Base-by-base conservation (phyloP, 2,888 invertebrate genomes). In the Erannis defoliaria region DNA sequence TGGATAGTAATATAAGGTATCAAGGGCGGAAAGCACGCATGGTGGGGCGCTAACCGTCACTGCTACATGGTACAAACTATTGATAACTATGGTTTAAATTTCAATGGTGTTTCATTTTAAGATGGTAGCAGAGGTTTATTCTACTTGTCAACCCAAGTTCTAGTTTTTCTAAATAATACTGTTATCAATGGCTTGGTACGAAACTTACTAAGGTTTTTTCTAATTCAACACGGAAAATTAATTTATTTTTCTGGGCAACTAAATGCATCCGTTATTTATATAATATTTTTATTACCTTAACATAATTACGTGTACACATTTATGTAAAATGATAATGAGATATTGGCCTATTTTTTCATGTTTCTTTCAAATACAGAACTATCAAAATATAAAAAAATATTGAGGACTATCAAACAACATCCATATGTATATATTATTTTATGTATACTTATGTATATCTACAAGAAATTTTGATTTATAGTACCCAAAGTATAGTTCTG, bases 331-430 rank as follows among this genome's bases (percentile, higher is more conserved):
- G 88, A 90, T 89, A 90, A 89, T 87, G 87, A 91, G 87, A 89
- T 85, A 89, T 90, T 90, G 92, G 90, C 91, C 86, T 92, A 91
- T 90, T 86, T 86, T 85, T 62, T 86, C 86, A 81, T 86, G 88
- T 85, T 87, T 78, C 71, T 75, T 81, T 88, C 84, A 87, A 90
- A 93, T 93, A 93, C 93, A 93, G 93, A 93, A 93, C 93, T 93
- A 93, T 93, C 93, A 93, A 93, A 93, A 93, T 93, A 93, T 93
- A 93, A 93, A 93, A 92, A 93, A 93, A 93, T 93, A 93, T 93
- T 84, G 90, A 91, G 89, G 90, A 93, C 91, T 92, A 93, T 93
- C 90, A 92, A 91, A 91, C 91, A 90, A 92, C 92, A 90, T 92
- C 86, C 88, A 90, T 89, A 88, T 90, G 90, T 93, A 92, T 90